Evolutionary conservation across 2,888 invertebrate genomes (phyloP).

Genomic region (Smittia sp.): DNA sequence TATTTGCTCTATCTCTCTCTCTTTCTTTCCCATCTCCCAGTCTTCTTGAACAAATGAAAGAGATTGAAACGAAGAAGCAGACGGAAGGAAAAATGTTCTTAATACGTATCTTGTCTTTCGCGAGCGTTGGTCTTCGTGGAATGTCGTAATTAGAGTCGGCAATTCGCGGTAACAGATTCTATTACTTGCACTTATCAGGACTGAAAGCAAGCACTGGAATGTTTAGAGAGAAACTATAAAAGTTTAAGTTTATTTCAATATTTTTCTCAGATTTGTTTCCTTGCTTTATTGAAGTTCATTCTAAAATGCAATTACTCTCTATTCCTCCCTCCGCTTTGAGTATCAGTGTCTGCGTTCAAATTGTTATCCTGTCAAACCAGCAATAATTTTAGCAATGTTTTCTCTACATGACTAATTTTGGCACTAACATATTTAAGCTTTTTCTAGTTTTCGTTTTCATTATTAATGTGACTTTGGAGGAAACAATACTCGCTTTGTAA

Average conservation of each 20-base stretch:
- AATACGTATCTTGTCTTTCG: too few species aligned
- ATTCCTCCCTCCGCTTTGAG: not conserved
- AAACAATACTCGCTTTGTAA: conserved; percentile 33
- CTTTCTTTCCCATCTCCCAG: not conserved
- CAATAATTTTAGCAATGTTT: not conserved
- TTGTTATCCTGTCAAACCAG: not conserved
- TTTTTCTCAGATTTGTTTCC: not conserved
- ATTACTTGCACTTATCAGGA: too few species aligned
- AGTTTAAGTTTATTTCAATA: not conserved
- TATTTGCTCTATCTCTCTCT: conserved; percentile 9
- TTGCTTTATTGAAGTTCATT: not conserved
- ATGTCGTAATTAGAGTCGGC: too few species aligned
- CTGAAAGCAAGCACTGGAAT: not conserved
- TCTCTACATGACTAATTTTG: conserved; percentile 34
- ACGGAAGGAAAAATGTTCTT: not conserved
- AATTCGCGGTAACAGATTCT: too few species aligned
- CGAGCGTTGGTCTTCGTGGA: not conserved
- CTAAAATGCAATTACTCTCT: not conserved
- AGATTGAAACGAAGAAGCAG: not conserved
- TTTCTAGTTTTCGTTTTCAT: not conserved
- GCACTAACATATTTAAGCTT: conserved; percentile 35
- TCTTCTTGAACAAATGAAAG: not conserved
- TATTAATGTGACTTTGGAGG: conserved; percentile 31
- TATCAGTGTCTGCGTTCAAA: conserved; percentile 2
- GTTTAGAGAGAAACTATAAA: not conserved